Evolutionary conservation across 2,113 vertebrate species (phyloP).

Genomic region (Tragulus kanchil): DNA sequence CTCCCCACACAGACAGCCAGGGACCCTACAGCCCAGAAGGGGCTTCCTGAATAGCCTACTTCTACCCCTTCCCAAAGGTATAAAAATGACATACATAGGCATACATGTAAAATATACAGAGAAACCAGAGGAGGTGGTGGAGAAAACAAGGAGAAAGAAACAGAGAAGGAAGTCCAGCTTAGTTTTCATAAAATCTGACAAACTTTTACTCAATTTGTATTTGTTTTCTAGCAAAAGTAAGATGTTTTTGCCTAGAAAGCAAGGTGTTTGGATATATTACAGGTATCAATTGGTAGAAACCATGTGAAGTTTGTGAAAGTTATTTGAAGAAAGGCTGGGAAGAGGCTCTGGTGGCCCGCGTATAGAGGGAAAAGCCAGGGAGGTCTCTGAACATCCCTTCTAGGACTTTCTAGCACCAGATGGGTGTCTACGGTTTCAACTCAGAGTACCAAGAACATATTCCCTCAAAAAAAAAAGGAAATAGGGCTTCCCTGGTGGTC

Average conservation of each 20-base stretch:
- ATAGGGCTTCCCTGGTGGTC: too few species aligned
- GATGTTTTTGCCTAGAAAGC: not conserved
- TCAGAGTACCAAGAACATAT: not conserved
- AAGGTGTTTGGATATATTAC: not conserved
- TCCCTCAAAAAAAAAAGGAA: not conserved
- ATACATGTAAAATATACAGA: not conserved
- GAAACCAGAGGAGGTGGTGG: not conserved
- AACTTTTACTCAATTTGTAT: not conserved
- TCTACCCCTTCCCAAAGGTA: not conserved
- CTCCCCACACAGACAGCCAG: not conserved
- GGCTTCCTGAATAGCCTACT: not conserved
- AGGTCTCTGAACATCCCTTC: not conserved
- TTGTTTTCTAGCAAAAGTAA: not conserved
- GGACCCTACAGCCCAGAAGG: not conserved
- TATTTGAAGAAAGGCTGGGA: constrained; percentile 2
- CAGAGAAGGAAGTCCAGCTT: not conserved
- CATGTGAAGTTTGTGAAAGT: not conserved
- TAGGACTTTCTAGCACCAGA: not conserved
- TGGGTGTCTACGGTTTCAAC: not conserved
- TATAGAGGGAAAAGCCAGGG: not conserved
- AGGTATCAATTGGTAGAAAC: not conserved
- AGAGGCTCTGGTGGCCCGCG: not conserved
- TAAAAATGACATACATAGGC: not conserved
- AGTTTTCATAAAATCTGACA: not conserved
- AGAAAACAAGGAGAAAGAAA: not conserved